Percentiles rank a stretch among this genome's conserved stretches.
Evolutionary conservation across 1,140 invertebrate genomes (phyloP).

Genomic region (Rhyacophila brunnea): DNA sequence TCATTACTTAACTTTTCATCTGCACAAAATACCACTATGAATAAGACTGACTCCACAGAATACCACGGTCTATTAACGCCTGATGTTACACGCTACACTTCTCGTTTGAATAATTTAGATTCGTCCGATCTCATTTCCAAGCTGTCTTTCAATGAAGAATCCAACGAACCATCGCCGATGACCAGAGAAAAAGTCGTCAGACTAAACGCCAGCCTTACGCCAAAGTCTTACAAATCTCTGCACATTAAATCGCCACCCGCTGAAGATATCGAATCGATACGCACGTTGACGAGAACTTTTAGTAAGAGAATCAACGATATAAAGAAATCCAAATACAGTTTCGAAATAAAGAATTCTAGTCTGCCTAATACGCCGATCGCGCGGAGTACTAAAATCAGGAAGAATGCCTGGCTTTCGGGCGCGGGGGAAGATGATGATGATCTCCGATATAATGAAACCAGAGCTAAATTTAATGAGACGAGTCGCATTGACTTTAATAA

Average conservation of each 20-base stretch:
- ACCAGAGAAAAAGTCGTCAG: slow-evolving; percentile 19
- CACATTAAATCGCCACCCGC: slow-evolving; percentile 49
- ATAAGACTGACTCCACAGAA: slow-evolving; percentile 52
- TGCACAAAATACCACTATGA: slow-evolving; percentile 30
- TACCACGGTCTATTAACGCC: slow-evolving; percentile 52
- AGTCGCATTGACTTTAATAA: background rate
- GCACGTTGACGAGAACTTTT: slow-evolving; percentile 41
- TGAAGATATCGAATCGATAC: slow-evolving; percentile 46
- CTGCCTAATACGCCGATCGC: slow-evolving; percentile 51
- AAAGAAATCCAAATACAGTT: slow-evolving; percentile 40
- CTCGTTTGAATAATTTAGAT: background rate
- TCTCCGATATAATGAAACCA: slow-evolving; percentile 15
- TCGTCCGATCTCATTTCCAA: slow-evolving; percentile 4
- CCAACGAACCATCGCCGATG: background rate
- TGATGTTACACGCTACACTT: slow-evolving; percentile 33
- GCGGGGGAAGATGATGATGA: slow-evolving; percentile 32
- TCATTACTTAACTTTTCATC: background rate
- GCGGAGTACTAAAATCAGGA: slow-evolving; percentile 50
- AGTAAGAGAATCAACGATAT: slow-evolving; percentile 39
- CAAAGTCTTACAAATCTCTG: slow-evolving; percentile 50
- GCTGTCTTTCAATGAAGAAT: slow-evolving; percentile 12
- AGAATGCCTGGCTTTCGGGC: slow-evolving; percentile 52
- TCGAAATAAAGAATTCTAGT: slow-evolving; percentile 51
- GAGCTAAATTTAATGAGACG: background rate
- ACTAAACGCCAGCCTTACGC: slow-evolving; percentile 48